These are phyloP conservation scores for Mastomys coucha DNA, from an alignment of 2,113 vertebrate species.

Conservation along the genomic window DNA sequence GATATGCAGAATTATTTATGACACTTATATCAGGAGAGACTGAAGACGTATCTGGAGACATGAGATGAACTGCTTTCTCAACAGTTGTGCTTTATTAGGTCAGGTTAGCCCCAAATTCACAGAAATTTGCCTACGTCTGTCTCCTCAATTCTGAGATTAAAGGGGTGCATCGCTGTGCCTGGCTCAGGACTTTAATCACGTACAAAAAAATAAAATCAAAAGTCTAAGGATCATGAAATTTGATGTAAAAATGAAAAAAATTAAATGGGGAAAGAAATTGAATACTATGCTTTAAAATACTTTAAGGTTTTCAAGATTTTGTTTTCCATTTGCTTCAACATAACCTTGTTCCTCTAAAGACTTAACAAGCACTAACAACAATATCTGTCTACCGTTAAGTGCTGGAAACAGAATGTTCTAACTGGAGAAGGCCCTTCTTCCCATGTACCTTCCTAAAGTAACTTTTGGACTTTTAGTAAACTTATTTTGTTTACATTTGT, in stretches of 20 bases:
- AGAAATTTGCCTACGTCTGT: neutral
- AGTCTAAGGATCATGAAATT: neutral
- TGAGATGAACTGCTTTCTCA: neutral
- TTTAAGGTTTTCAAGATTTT: slow-evolving; percentile 27
- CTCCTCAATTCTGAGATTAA: neutral
- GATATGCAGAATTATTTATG: neutral
- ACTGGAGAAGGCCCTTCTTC: neutral
- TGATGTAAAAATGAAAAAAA: neutral
- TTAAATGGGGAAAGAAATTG: slow-evolving; percentile 14
- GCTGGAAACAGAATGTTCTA: neutral
- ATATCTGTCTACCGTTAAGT: neutral
- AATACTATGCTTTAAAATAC: neutral
- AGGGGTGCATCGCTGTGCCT: neutral
- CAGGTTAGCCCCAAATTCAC: neutral
- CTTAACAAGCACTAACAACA: neutral
- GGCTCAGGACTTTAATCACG: slow-evolving; percentile 7
- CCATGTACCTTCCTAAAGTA: neutral
- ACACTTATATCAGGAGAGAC: neutral
- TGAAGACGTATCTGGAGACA: neutral
- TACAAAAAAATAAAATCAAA: neutral
- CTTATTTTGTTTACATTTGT: neutral
- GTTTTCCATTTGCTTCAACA: slow-evolving; percentile 14
- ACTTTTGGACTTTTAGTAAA: neutral
- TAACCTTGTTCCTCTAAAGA: slow-evolving; percentile 37
- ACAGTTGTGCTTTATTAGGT: neutral